phyloP scores from a whole-genome alignment of 2,113 vertebrate species.

The Macaca mulatta region DNA sequence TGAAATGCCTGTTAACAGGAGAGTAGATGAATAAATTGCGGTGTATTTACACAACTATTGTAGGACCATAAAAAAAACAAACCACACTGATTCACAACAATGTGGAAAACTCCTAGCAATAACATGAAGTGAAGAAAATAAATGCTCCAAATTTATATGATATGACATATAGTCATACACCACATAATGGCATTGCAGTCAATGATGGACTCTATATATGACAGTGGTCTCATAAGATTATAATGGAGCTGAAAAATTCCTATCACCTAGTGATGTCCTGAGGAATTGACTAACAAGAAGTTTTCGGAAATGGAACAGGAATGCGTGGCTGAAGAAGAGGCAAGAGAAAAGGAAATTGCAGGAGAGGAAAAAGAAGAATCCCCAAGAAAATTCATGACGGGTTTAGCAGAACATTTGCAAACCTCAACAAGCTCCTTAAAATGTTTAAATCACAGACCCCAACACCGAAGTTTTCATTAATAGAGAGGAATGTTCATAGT shows the following conservation, averaged over 20 bases:
- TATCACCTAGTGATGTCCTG: background rate
- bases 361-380: background rate
- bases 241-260: background rate
- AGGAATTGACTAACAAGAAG: background rate
- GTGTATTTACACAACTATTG: background rate
- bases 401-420: background rate
- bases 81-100: background rate
- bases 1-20: background rate
- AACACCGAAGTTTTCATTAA: background rate
- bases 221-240: background rate
- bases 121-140: background rate
- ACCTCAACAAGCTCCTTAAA: background rate
- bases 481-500: background rate
- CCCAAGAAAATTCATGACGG: background rate
- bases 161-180: background rate
- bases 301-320: background rate
- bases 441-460: background rate
- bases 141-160: background rate
- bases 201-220: background rate
- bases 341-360: background rate
- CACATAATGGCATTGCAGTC: background rate
- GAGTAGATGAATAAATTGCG: background rate
- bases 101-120: background rate
- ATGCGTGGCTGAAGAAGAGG: background rate
- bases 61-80: conserved; percentile 36